Conservation (phyloP, 23 tunicate species). For the Styela clava region DNA sequence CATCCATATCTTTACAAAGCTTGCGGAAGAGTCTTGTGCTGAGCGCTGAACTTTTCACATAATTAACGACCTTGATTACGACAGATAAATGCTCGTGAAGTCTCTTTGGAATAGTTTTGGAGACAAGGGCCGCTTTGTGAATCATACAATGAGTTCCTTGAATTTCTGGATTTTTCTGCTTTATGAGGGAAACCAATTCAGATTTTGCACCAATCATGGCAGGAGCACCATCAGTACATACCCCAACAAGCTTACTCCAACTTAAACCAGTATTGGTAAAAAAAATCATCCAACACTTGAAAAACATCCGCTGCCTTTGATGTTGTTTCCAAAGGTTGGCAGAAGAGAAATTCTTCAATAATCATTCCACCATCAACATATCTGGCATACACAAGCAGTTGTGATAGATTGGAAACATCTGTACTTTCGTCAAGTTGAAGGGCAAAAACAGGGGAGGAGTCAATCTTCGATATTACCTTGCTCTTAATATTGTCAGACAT, state of each 20-base stretch:
- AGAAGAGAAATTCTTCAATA: slow-evolving; percentile 33
- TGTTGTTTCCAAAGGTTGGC: slow-evolving; percentile 41
- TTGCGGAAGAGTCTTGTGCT: slow-evolving; percentile 40
- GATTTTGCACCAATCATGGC: slow-evolving; percentile 55
- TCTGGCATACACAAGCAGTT: slow-evolving; percentile 35
- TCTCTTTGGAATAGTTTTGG: slow-evolving; percentile 47
- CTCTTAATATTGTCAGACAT: slow-evolving; percentile 40
- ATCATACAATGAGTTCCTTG: slow-evolving; percentile 42
- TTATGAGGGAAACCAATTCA: slow-evolving; percentile 44
- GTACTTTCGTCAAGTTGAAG: slow-evolving; percentile 44
- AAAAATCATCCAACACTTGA: slow-evolving; percentile 42
- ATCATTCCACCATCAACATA: slow-evolving; percentile 23
- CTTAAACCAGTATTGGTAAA: slow-evolving; percentile 33
- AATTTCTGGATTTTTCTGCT: slow-evolving; percentile 51
- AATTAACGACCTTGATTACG: slow-evolving; percentile 43
- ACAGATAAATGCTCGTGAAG: slow-evolving; percentile 43
- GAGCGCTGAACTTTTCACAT: slow-evolving; percentile 53
- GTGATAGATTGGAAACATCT: slow-evolving; percentile 45
- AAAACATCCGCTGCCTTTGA: slow-evolving; percentile 35
- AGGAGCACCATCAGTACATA: slow-evolving; percentile 44
- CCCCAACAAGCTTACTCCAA: too few species aligned
- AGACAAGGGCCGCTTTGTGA: slow-evolving; percentile 47
- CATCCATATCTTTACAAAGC: slow-evolving; percentile 48
- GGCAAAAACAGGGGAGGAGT: slow-evolving; percentile 36
- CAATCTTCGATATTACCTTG: slow-evolving; percentile 13